Conservation (phyloP, 2,113 vertebrate genomes). For the Podiceps cristatus region DNA sequence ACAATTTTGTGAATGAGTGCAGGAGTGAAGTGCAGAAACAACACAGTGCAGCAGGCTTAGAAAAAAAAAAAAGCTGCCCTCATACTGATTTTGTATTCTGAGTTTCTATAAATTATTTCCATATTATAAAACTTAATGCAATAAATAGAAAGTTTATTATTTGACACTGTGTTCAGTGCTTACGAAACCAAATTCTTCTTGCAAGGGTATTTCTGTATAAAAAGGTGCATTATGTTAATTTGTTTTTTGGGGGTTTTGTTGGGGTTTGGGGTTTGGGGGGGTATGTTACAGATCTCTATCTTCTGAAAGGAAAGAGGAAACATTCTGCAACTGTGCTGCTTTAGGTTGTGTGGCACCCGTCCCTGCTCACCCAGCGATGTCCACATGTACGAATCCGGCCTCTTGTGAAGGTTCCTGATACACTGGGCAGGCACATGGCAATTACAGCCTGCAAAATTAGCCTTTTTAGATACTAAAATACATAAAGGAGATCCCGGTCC, state of each 20-base stretch:
- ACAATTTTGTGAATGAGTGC: neutral
- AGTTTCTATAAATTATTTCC: neutral
- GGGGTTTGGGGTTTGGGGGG: neutral
- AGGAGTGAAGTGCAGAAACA: neutral
- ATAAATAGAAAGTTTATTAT: neutral
- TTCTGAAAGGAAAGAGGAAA: neutral
- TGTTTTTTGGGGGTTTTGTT: too few relatives aligned
- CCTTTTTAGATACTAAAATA: neutral
- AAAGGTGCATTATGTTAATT: neutral
- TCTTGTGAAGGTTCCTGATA: neutral
- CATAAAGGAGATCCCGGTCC: neutral
- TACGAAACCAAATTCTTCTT: neutral
- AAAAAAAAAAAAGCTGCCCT: neutral
- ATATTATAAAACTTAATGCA: neutral
- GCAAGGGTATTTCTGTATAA: neutral
- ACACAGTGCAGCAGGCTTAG: neutral
- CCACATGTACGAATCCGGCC: neutral
- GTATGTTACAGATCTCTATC: too few relatives aligned
- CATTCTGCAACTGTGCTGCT: accelerated
- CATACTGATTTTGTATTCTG: neutral
- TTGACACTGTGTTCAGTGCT: neutral
- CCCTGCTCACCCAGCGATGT: accelerated
- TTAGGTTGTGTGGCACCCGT: accelerated
- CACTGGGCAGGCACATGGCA: neutral
- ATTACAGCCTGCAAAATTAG: neutral